Percentiles rank a stretch among this genome's conserved stretches.
Evolutionary conservation across 2,888 invertebrate genomes (phyloP).

Genomic region (Stenoptilia bipunctidactyla): DNA sequence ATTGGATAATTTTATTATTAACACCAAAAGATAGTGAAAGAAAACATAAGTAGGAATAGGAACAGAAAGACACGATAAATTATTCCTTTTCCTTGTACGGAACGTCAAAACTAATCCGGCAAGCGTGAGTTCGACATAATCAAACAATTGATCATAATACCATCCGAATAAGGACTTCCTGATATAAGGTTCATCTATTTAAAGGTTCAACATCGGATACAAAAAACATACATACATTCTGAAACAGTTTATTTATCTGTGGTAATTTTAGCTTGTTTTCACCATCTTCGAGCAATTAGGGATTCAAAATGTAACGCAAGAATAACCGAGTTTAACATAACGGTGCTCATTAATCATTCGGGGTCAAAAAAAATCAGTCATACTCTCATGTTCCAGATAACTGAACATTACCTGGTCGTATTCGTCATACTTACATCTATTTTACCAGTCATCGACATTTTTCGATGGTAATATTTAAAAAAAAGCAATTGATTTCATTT

Average conservation of each 20-base stretch:
- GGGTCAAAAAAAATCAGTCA: conserved; percentile 51
- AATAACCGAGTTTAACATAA: conserved; percentile 58
- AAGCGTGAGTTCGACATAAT: conserved; percentile 46
- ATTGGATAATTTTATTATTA: too few species aligned
- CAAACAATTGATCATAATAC: conserved; percentile 61
- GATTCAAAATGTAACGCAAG: conserved; percentile 52
- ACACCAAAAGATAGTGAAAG: too few species aligned
- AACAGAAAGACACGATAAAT: conserved; percentile 30
- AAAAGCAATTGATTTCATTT: too few species aligned
- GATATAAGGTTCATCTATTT: conserved; percentile 31
- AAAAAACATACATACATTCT: not conserved
- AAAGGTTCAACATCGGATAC: not conserved
- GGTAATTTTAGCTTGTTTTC: not conserved
- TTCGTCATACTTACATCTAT: conserved; percentile 49
- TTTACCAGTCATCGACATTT: conserved; percentile 7
- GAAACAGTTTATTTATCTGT: not conserved
- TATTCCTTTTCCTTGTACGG: conserved; percentile 61
- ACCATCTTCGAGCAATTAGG: conserved; percentile 6
- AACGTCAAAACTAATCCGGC: conserved; percentile 53
- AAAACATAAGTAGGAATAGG: too few species aligned
- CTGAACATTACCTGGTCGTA: conserved; percentile 41
- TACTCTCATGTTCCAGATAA: conserved; percentile 21
- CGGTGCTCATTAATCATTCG: conserved; percentile 62
- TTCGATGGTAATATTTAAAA: too few species aligned
- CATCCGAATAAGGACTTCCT: conserved; percentile 61